Base-by-base conservation (phyloP, 2,113 vertebrate species). In the Raja brachyura region DNA sequence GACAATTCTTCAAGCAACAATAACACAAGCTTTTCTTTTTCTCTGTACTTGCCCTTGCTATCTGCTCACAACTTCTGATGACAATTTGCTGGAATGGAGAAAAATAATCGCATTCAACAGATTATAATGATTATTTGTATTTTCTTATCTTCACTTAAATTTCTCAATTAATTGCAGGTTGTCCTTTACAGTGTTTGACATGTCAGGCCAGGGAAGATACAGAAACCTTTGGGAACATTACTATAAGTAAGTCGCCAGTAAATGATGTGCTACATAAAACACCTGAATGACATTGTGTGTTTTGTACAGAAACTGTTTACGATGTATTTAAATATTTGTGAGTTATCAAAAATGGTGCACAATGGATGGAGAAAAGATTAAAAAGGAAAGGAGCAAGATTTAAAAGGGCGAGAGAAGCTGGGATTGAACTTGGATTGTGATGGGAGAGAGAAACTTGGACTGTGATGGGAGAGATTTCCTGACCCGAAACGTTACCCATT, bases 191-290 rank as follows among this genome's bases (percentile, higher is more conserved):
- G 93, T 93, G 61, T 93, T 93, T 93, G 93, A 93, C 28, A 93
- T 93, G 93, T 93, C 93, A 73, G 93, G 93, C 16, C 93, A 93
- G 68, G 93, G 93, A 78, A n/a, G 93, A 68, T 93, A 93, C 90
- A 75, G 93, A 39, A 93, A 18, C 90, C 92, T 93, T 2, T 93
- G 93, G 93, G 93, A 93, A 74, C 78, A 93, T 25, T 93, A 93
- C 39, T 93, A 93, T 48, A 85, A 77, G 93, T 93, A 75, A 85
- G 66, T 73, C 6, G n/a, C 25, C 22, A 61, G 54, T n/a, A 61
- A 83, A 83, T 83, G 13, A 83, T 25, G 56, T 20, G 20, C 7
- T 28, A 25, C 59, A 54, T 61, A n/a, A 85, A 85, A 85, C n/a
- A 11, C 22, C 14, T 59, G 48, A 85, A 25, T 85, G 9, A 8